phyloP scores from a whole-genome alignment of 2,888 invertebrate species.

The Minunthozetes semirufus region DNA sequence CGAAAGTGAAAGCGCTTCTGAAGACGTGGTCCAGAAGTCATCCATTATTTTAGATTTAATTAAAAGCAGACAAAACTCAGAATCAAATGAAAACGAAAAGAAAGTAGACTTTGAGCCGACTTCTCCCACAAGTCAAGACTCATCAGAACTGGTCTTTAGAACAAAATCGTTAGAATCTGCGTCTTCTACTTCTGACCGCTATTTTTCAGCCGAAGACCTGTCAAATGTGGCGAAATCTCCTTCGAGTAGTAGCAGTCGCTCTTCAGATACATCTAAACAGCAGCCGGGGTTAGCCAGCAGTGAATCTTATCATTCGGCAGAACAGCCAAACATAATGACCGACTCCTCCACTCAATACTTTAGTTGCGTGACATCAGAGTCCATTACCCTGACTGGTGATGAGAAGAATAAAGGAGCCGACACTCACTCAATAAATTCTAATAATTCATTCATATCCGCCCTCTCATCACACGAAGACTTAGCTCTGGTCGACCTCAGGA shows the following conservation, averaged over 20 bases:
- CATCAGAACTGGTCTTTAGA: constrained; percentile 61
- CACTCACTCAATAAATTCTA: constrained; percentile 44
- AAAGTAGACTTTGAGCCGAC: constrained; percentile 19
- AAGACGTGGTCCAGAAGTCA: constrained; percentile 18
- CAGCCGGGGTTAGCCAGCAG: neutral
- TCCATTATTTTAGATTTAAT: neutral
- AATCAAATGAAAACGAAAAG: neutral
- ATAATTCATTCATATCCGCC: constrained; percentile 62
- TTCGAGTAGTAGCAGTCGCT: neutral
- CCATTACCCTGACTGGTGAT: constrained; percentile 2
- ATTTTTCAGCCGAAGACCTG: constrained; percentile 80
- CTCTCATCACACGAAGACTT: constrained; percentile 87
- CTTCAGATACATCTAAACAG: neutral
- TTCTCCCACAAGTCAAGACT: constrained; percentile 41
- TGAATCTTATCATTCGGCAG: constrained; percentile 20
- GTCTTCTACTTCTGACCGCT: constrained; percentile 71
- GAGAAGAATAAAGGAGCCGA: constrained; percentile 40
- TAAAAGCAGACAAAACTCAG: neutral
- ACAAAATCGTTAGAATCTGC: constrained; percentile 59
- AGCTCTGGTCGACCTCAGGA: constrained; percentile 82
- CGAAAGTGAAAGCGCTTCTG: constrained; percentile 19
- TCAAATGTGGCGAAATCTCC: constrained; percentile 30
- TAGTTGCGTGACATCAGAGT: constrained; percentile 13
- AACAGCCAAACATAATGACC: neutral
- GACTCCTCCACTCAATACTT: constrained; percentile 27